Percentiles rank a stretch among this genome's conserved stretches.
These are phyloP conservation scores for Aptenodytes forsteri DNA, from an alignment of 2,113 vertebrate species.

Conservation along the genomic window DNA sequence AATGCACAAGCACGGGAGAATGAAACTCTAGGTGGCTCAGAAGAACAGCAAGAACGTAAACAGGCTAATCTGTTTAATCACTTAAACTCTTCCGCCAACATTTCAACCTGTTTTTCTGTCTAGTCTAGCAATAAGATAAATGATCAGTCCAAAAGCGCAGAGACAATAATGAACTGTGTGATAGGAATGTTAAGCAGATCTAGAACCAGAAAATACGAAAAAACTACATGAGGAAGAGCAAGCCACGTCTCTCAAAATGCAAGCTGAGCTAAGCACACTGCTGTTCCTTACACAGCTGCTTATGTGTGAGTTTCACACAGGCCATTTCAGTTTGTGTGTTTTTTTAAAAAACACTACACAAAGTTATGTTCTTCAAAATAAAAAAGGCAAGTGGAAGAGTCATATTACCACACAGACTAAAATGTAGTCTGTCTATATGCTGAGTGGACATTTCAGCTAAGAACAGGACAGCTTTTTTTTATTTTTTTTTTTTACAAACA, in stretches of 20 bases:
- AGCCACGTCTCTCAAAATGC: not conserved
- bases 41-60: not conserved
- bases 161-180: not conserved
- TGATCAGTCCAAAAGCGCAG: not conserved
- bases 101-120: not conserved
- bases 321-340: not conserved
- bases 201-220: not conserved
- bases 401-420: not conserved
- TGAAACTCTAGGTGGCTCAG: not conserved
- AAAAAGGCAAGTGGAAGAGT: not conserved
- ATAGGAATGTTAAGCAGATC: not conserved
- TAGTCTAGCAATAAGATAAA: not conserved
- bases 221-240: constrained; percentile 28
- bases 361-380: not conserved
- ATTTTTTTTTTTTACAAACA: not conserved
- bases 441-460: not conserved
- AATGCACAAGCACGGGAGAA: not conserved
- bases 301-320: not conserved
- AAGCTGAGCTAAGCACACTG: constrained; percentile 35
- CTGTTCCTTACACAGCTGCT: constrained; percentile 27
- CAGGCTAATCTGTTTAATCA: not conserved
- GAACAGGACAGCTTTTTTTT: not conserved
- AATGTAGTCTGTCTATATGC: not conserved
- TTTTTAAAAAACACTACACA: not conserved
- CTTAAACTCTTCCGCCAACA: not conserved